phyloP scores from a whole-genome alignment of 2,113 vertebrate species.

The Chamaea fasciata region DNA sequence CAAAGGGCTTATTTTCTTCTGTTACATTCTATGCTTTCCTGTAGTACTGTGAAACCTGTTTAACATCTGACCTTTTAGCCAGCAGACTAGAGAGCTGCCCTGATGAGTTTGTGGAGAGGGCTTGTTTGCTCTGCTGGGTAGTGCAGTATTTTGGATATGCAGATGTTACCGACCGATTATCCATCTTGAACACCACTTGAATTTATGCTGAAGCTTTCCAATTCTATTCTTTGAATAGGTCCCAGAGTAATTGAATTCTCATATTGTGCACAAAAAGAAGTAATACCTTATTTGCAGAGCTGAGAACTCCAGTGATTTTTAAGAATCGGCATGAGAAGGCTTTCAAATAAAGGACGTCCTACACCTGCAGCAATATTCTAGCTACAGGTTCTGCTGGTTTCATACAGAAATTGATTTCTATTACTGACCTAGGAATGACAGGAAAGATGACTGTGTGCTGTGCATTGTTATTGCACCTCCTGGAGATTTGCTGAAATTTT shows the following conservation, averaged over 20 bases:
- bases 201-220: slow-evolving; percentile 25
- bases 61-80: slow-evolving; percentile 32
- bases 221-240: slow-evolving; percentile 1
- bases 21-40: neutral
- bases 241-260: slow-evolving; percentile 33
- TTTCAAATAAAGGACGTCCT: neutral
- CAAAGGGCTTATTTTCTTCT: neutral
- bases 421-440: slow-evolving; percentile 7
- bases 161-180: neutral
- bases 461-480: neutral
- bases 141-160: slow-evolving; percentile 28
- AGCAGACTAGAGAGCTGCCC: neutral
- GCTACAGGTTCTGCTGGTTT: neutral
- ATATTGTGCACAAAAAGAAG: neutral
- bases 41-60: neutral
- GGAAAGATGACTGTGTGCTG: neutral
- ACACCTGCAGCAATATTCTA: slow-evolving; percentile 19
- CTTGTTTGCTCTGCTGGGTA: slow-evolving; percentile 4
- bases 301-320: neutral
- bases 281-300: neutral
- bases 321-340: neutral
- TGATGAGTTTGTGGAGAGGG: neutral
- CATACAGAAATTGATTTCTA: slow-evolving; percentile 37
- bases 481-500: slow-evolving; percentile 16
- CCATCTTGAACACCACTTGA: slow-evolving; percentile 13